Percentiles rank a stretch among this genome's conserved stretches.
Conservation (phyloP, 2,113 vertebrate genomes). For the Hipposideros armiger region DNA sequence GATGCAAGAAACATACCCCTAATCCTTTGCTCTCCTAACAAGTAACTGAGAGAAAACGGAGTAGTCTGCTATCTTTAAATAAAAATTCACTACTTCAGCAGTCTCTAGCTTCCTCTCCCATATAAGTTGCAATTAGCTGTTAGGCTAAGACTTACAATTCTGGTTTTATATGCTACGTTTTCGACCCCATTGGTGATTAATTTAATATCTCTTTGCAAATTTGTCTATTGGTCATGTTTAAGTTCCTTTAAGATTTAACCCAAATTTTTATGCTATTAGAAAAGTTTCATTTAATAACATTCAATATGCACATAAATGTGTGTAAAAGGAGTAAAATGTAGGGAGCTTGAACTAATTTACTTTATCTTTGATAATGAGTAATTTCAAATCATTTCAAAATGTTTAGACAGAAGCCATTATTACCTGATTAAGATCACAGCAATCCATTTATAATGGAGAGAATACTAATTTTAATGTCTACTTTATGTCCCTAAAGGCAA, state of each 20-base stretch:
- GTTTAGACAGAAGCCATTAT: not conserved
- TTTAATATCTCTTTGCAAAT: conserved; percentile 16
- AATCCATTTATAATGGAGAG: not conserved
- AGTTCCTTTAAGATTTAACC: not conserved
- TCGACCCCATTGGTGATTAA: not conserved
- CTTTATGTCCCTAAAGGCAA: not conserved
- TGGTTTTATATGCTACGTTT: not conserved
- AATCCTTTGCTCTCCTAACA: not conserved
- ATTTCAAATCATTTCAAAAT: conserved; percentile 31
- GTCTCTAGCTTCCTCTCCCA: not conserved
- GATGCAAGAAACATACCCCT: not conserved
- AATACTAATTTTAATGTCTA: conserved; percentile 24
- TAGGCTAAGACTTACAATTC: not conserved
- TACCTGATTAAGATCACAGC: not conserved
- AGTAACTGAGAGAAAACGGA: not conserved
- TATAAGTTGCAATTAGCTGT: not conserved
- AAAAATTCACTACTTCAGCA: not conserved
- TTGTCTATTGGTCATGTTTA: not conserved
- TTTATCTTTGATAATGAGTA: conserved; percentile 37
- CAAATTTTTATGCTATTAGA: conserved; percentile 4
- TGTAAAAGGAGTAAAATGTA: not conserved
- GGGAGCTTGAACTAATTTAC: not conserved
- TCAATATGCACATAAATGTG: not conserved
- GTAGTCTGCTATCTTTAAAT: not conserved
- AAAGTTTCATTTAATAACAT: not conserved